phyloP scores from a whole-genome alignment of 2,797 vertebrate species.

The Antennarius maculatus region DNA sequence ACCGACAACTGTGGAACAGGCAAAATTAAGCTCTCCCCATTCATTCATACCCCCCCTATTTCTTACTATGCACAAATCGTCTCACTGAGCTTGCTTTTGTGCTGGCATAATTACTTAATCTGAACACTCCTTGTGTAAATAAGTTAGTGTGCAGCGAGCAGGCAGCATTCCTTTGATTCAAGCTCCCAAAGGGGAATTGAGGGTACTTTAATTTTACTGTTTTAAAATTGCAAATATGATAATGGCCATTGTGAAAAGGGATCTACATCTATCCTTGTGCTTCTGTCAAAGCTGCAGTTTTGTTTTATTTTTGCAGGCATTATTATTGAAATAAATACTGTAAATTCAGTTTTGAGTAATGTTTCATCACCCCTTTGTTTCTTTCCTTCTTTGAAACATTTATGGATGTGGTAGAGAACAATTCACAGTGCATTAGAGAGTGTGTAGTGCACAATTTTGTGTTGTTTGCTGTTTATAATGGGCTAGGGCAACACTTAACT shows the following conservation, averaged over 20 bases:
- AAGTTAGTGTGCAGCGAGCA: slow-evolving; percentile 65
- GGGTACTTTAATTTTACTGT: slow-evolving; percentile 55
- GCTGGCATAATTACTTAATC: slow-evolving; percentile 78
- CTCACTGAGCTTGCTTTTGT: slow-evolving; percentile 74
- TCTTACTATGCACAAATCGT: slow-evolving; percentile 76
- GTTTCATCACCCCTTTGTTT: slow-evolving; percentile 32
- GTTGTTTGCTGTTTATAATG: slow-evolving; percentile 67
- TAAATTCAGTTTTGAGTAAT: slow-evolving; percentile 13
- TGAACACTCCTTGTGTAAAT: slow-evolving; percentile 68
- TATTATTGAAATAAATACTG: slow-evolving; percentile 33
- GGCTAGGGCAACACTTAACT: slow-evolving; percentile 69
- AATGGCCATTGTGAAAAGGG: slow-evolving; percentile 42
- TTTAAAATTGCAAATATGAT: slow-evolving; percentile 50
- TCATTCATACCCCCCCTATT: slow-evolving; percentile 70
- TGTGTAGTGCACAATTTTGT: slow-evolving; percentile 37
- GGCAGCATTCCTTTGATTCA: slow-evolving; percentile 64
- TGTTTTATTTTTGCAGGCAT: slow-evolving; percentile 18
- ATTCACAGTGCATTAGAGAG: slow-evolving; percentile 47
- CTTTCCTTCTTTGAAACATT: slow-evolving; percentile 24
- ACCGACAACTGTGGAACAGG: slow-evolving; percentile 75
- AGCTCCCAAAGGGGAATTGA: slow-evolving; percentile 55
- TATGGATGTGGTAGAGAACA: slow-evolving; percentile 30
- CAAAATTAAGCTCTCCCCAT: slow-evolving; percentile 75
- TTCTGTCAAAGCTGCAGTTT: slow-evolving; percentile 38
- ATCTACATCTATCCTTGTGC: slow-evolving; percentile 27